Percentiles rank a stretch among this genome's conserved stretches.
Evolutionary conservation across 2,888 invertebrate species (phyloP).

Genomic region (Synergus japonicus): DNA sequence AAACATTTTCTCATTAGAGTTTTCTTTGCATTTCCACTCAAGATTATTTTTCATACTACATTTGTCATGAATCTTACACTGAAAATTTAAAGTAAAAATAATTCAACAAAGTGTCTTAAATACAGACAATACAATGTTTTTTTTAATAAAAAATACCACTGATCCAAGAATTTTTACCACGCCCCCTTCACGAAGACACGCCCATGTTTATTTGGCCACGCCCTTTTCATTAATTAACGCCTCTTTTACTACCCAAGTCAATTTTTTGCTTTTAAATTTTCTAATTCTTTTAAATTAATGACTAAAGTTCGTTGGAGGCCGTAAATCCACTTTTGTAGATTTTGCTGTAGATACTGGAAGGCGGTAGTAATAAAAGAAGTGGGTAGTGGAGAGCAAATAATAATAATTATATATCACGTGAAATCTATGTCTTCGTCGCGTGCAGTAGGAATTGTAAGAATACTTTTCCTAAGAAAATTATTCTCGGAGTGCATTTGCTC

Average conservation of each 20-base stretch:
- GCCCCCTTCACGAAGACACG: too few species aligned
- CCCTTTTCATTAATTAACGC: too few species aligned
- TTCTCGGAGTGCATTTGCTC: not conserved
- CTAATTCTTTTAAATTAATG: not conserved
- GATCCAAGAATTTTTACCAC: too few species aligned
- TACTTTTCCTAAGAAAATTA: slow-evolving; percentile 6
- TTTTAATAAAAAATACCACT: not conserved
- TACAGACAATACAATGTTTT: not conserved
- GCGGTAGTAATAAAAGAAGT: not conserved
- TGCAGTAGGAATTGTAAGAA: slow-evolving; percentile 2
- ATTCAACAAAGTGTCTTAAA: too few species aligned
- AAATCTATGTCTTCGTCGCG: not conserved
- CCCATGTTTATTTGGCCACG: too few species aligned
- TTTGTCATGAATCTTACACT: not conserved
- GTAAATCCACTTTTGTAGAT: not conserved
- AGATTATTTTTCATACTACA: not conserved
- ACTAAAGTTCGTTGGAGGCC: not conserved
- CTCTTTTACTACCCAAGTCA: too few species aligned
- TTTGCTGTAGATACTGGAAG: not conserved
- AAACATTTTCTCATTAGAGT: slow-evolving; percentile 13
- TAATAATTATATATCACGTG: slow-evolving; percentile 4
- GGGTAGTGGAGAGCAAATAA: not conserved
- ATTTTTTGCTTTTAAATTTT: not conserved
- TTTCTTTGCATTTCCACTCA: not conserved
- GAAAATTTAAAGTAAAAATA: too few species aligned